Evolutionary conservation across 2,888 invertebrate genomes (phyloP), one percentile per base, ranked within the genome.

Genomic region (Ctenicera cuprea): DNA sequence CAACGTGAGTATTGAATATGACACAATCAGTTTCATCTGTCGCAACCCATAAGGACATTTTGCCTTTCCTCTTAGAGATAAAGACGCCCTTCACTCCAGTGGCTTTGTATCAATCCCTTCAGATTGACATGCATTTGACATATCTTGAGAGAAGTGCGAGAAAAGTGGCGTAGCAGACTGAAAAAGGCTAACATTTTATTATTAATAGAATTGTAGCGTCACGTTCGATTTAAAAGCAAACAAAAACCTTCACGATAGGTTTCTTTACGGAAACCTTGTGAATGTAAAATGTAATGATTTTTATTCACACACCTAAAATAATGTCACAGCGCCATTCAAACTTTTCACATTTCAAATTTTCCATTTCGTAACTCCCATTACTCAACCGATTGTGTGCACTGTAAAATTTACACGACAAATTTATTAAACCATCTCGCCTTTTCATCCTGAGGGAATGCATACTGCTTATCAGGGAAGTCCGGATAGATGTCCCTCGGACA

Each of bases 401-500:
- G 59, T 14, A 38, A 59, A 41, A 38, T 59, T 59, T 38, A 59
- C 59, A 38, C 33, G 59, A 59, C 59, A 59, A 59, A 59, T 59
- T 59, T 59, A 59, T 59, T 59, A 59, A 41, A 18, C 38, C 38
- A 7, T 16, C 37, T 37, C 59, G 59, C 59, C 38, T 38, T 54
- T 54, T 54, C 22, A 38, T 37, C 59, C 59, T 38, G 12, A n/a
- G 59, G 59, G 59, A 59, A 18, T 22, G 52, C 43, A 68, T 18
- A 43, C 45, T 38, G 45, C 52, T 76, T 76, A 76, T 76, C 75
- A 63, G 59, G 38, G 61, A 26, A 43, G n/a, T 66, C 57, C 70
- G 73, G 54, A 76, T 72, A 71, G 70, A 72, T 54, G 68, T 70
- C 68, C 75, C 72, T 75, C 70, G 75, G 76, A 77, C 77, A 76